Base-by-base conservation (phyloP, 2,113 vertebrate species). In the Hippoglossus stenolepis region DNA sequence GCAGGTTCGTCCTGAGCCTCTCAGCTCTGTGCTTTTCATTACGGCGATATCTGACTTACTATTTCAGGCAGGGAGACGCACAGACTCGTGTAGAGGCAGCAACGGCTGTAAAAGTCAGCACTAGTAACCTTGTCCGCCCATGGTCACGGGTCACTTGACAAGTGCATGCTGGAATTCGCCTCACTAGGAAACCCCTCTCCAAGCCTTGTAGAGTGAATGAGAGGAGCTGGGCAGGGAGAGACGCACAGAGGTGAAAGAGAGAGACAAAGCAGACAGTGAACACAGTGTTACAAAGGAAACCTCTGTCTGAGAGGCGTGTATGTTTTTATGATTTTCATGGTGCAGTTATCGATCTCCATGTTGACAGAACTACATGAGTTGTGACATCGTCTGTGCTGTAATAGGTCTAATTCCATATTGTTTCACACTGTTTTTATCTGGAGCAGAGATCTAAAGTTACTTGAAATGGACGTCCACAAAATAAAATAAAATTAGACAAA, bases 181-280 rank as follows among this genome's bases (percentile, higher is more conserved):
- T 95, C 94, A 93, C 93, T 95, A 95, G 93, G 91, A 90, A 0
- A 94, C 63, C 86, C 87, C 87, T 92, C 80, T 79, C 80, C 72
- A 73, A 75, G 84, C 73, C 66, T 57, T 60, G 75, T 21, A 69
- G 86, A 89, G 82, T 82, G 76, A 88, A 86, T 77, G 84, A 87
- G 88, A 85, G 83, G 93, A 92, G 93, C 83, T 75, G 75, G 80
- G 69, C 78, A 77, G 83, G 71, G 49, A 79, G 77, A 81, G 77
- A 80, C 68, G 73, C 12, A 86, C 89, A 90, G 87, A 90, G 93
- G 91, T 90, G 89, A 94, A 90, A 92, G 92, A 94, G 81, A 90
- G 87, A 93, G 92, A 96, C 94, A 95, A 95, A 95, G 94, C 94
- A 94, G 93, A 94, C 94, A 94, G 94, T 95, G 94, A 95, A 94